These are phyloP conservation scores for Habrosyne pyritoides DNA, from an alignment of 2,888 invertebrate species.

Conservation along the genomic window DNA sequence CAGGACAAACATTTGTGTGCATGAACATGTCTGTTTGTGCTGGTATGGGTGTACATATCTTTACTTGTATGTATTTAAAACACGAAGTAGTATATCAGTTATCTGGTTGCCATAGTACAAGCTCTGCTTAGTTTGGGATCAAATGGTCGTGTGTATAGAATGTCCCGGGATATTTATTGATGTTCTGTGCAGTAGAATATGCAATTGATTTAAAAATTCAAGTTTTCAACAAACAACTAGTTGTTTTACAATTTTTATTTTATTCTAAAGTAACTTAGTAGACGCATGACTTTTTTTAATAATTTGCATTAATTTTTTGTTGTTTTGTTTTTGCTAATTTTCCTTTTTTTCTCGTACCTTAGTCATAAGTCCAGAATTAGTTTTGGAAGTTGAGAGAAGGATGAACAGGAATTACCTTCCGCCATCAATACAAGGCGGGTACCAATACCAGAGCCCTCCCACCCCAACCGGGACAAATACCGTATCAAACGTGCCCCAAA, in stretches of 20 bases:
- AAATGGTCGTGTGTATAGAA: too few relatives aligned
- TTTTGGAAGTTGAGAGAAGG: conserved; percentile 94
- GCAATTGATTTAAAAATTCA: not conserved
- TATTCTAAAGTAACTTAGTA: not conserved
- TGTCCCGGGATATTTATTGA: too few relatives aligned
- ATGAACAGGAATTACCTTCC: conserved; percentile 93
- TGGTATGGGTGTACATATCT: too few relatives aligned
- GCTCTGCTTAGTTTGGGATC: too few relatives aligned
- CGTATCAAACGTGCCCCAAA: conserved; percentile 28
- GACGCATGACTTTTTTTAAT: conserved; percentile 37
- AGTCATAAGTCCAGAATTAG: conserved; percentile 95
- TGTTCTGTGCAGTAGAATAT: too few relatives aligned
- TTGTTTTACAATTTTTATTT: not conserved
- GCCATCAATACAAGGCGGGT: conserved; percentile 84
- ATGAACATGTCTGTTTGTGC: too few relatives aligned
- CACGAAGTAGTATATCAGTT: too few relatives aligned
- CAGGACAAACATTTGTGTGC: too few relatives aligned
- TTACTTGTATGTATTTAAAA: too few relatives aligned
- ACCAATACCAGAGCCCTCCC: conserved; percentile 59
- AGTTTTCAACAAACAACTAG: not conserved
- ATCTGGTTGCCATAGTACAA: too few relatives aligned
- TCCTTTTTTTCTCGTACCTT: conserved; percentile 51
- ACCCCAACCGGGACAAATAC: conserved; percentile 43
- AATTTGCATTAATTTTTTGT: conserved; percentile 27
- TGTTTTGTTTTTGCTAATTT: conserved; percentile 40